phyloP scores from a whole-genome alignment of 2,888 invertebrate species.

The Patella pellucida region DNA sequence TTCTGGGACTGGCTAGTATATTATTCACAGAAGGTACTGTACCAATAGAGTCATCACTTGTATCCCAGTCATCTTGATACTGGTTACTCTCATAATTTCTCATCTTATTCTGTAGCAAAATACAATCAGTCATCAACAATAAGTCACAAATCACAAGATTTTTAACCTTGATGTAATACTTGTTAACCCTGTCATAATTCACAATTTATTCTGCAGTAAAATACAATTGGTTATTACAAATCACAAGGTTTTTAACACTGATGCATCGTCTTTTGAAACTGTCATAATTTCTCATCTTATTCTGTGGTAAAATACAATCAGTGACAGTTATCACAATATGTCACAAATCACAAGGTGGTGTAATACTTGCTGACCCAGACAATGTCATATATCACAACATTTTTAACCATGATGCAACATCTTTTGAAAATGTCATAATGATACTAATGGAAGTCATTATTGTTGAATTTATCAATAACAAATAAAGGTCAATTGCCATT shows the following conservation, averaged over 20 bases:
- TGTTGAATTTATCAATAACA: too few relatives aligned
- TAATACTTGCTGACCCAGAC: too few relatives aligned
- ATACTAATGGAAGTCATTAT: too few relatives aligned
- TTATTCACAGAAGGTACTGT: neutral
- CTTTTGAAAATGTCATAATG: too few relatives aligned
- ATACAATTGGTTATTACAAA: neutral
- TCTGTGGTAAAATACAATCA: neutral
- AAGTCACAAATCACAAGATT: neutral
- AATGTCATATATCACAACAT: too few relatives aligned
- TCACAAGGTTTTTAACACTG: neutral
- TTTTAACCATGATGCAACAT: too few relatives aligned
- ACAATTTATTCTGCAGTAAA: neutral
- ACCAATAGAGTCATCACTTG: constrained; percentile 14
- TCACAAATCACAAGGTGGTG: too few relatives aligned
- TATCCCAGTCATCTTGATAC: constrained; percentile 44
- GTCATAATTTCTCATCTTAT: too few relatives aligned
- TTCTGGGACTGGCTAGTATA: constrained; percentile 8
- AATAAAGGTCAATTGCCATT: too few relatives aligned
- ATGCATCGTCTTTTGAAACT: too few relatives aligned
- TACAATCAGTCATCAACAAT: neutral
- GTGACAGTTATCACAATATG: neutral
- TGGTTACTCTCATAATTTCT: constrained; percentile 42
- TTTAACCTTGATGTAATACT: too few relatives aligned
- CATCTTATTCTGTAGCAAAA: neutral
- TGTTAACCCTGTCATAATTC: too few relatives aligned